Base-by-base conservation (phyloP, 2,113 vertebrate genomes). In the Pseudopodoces humilis region DNA sequence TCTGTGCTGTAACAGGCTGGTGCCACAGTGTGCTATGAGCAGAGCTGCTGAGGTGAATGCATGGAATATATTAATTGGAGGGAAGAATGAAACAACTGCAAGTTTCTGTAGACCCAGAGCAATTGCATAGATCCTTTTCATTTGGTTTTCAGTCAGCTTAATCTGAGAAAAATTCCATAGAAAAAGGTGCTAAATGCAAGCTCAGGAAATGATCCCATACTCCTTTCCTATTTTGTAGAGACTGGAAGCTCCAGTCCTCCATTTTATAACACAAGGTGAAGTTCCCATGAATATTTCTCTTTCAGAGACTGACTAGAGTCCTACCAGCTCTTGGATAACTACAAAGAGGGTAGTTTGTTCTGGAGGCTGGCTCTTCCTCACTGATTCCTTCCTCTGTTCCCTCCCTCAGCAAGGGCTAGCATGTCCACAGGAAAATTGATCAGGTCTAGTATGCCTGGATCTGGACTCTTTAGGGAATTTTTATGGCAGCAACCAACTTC, bases 1-100 rank as follows among this genome's bases (percentile, higher is more conserved):
- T 79, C 43, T 74, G 75, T 62, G 60, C 86, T 90, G 59, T 90
- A 78, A 55, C 55, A 55, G 76, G 46, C 90, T 93, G 69, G 88
- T 95, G 88, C 90, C 90, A 94, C 55, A 94, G 69, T 6, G 83
- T 88, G 64, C 79, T 88, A 67, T 68, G 78, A 94, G 60, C 85
- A 95, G 71, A 90, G 68, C 68, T 95, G 44, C 69, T 93, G 96
- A 92, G 88, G 85, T 94, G 72, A 82, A 86, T 75, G 37, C 25
- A 81, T 55, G 52, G 60, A 83, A 43, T 67, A 43, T 28, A 70
- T 72, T 88, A 88, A 60, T 70, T 60, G 47, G 30, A 65, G 50
- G 53, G 84, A 86, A 84, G 39, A 64, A 70, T 22, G 52, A 91
- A 39, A 71, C 28, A 80, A 84, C 1, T 10, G 13, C 47, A 56